These are phyloP conservation scores for Crepidodera aurea DNA, from an alignment of 2,888 invertebrate genomes.

Conservation along the genomic window DNA sequence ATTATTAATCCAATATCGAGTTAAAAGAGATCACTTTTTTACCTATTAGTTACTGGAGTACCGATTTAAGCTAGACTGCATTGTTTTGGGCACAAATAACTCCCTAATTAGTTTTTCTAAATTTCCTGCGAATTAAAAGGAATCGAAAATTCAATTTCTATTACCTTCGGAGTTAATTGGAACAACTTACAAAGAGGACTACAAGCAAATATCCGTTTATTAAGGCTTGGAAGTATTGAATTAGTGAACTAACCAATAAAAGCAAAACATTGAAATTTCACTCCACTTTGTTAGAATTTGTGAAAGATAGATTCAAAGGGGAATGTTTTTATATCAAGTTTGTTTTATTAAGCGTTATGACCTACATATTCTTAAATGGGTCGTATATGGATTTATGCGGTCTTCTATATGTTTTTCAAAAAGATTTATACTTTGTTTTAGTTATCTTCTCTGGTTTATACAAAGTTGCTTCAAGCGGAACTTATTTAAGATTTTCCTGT, in stretches of 20 bases:
- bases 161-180: conserved; percentile 12
- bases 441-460: too few relatives aligned
- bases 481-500: too few relatives aligned
- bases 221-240: too few relatives aligned
- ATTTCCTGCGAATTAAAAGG: conserved; percentile 6
- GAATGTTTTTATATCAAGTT: neutral
- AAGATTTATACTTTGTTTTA: neutral
- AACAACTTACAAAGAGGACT: neutral
- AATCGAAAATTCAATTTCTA: conserved; percentile 6
- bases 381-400: neutral
- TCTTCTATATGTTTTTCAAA: neutral
- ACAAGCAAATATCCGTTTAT: conserved; percentile 4
- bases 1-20: conserved; percentile 16
- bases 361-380: neutral
- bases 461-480: neutral
- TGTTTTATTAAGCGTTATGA: conserved; percentile 10
- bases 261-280: neutral
- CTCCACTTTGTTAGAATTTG: neutral
- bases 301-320: neutral
- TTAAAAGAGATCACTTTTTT: conserved; percentile 4
- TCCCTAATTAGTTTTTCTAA: conserved; percentile 2
- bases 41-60: neutral
- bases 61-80: neutral
- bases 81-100: conserved; percentile 6
- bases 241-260: neutral